Evolutionary conservation across 1,140 invertebrate genomes (phyloP), one percentile per base, ranked within the genome.

Genomic region (Drosophila navojoa): DNA sequence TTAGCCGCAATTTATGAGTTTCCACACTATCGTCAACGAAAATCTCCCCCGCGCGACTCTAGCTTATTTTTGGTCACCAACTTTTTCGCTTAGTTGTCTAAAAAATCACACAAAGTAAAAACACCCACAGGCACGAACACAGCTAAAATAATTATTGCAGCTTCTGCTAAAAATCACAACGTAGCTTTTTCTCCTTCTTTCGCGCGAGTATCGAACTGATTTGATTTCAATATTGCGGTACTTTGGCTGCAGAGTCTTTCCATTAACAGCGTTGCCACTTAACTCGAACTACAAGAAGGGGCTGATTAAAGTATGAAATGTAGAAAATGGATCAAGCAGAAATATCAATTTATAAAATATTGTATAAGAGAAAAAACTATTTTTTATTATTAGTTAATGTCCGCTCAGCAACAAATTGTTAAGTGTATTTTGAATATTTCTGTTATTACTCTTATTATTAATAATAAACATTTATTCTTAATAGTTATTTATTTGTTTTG

Each of bases 1-100:
- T 85, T 85, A 77, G 69, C 64, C 52, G 54, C 82, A 85, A 79
- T 90, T 87, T 87, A 87, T 80, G 84, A 84, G 68, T 66, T 77
- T 10, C 29, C 55, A 57, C 68, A 52, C 68, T 76, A 87, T 89
- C 79, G 68, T 27, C 76, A 45, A 69, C 76, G 69, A 71, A 79
- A 73, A 86, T 86, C 82, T 49, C 70, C 2, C 53, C 52, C 29
- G 79, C 80, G 73, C 69, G 66, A 35, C 42, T 68, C 61, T 40
- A 32, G 50, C 75, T 82, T 67, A 64, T 73, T 78, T 61, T 79
- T 71, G 60, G 13, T 16, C 52, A 67, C 72, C 66, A 61, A 38
- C 35, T 38, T 81, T 68, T 79, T 69, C 40, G 71, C 63, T 67
- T 75, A 49, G 59, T 52, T 71, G 68, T 79, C 72, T 67, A 68